Evolutionary conservation across 2,888 invertebrate species (phyloP).

Genomic region (Micropterix aruncella): DNA sequence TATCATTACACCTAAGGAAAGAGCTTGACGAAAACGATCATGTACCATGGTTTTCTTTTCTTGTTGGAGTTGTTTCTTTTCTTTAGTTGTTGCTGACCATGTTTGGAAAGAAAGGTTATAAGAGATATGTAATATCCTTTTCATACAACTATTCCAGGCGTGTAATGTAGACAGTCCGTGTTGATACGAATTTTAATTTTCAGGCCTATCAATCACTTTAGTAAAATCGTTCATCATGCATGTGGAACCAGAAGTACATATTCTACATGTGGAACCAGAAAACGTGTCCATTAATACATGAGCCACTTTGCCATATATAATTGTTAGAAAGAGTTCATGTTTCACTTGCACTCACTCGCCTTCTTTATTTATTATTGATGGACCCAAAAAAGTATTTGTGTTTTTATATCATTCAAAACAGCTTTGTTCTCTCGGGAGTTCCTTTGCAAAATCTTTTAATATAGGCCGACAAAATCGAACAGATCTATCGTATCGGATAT

Average conservation of each 20-base stretch:
- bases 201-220: slow-evolving; percentile 7
- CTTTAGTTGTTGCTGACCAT: no score
- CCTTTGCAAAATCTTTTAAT: slow-evolving; percentile 11
- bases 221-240: slow-evolving; percentile 11
- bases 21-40: no score
- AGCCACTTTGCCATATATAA: slow-evolving; percentile 13
- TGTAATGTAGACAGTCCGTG: slow-evolving; percentile 13
- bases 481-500: slow-evolving; percentile 13
- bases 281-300: slow-evolving; percentile 10
- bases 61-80: no score
- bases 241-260: slow-evolving; percentile 12
- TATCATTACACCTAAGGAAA: no score
- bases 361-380: slow-evolving; percentile 10
- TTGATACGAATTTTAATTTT: slow-evolving; percentile 9
- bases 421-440: slow-evolving; percentile 11
- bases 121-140: slow-evolving; percentile 4
- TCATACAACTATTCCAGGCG: slow-evolving; percentile 7
- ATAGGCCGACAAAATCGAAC: slow-evolving; percentile 7
- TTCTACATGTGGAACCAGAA: slow-evolving; percentile 6
- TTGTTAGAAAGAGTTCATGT: slow-evolving; percentile 13
- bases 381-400: slow-evolving; percentile 3
- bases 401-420: slow-evolving; percentile 9
- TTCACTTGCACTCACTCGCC: slow-evolving; percentile 7
- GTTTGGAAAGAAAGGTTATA: no score
- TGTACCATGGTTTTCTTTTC: no score